phyloP scores from a whole-genome alignment of 2,888 invertebrate species.

The Hypselothyrea guttata region DNA sequence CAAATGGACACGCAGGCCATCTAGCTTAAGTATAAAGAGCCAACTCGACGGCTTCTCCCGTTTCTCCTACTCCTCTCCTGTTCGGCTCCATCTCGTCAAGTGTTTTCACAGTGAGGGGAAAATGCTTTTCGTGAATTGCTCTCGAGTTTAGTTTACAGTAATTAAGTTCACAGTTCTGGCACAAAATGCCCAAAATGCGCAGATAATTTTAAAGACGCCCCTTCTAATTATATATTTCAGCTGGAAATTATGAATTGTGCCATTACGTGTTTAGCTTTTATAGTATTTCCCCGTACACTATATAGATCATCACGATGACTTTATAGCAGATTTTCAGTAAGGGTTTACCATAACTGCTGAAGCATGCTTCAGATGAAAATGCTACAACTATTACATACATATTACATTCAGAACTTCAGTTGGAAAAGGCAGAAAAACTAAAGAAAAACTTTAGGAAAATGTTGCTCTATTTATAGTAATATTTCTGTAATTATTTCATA shows the following conservation, averaged over 20 bases:
- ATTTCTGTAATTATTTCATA: too few relatives aligned
- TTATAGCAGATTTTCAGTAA: too few relatives aligned
- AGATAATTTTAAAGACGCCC: constrained; percentile 22
- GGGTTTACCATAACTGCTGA: too few relatives aligned
- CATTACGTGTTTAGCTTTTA: constrained; percentile 27
- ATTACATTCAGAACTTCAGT: too few relatives aligned
- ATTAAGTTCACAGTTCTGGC: constrained; percentile 46
- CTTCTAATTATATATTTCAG: constrained; percentile 7
- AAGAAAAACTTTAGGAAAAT: neutral
- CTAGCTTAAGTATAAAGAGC: constrained; percentile 11
- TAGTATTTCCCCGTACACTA: constrained; percentile 13
- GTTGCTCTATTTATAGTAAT: neutral
- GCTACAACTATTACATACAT: too few relatives aligned
- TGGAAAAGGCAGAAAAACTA: neutral
- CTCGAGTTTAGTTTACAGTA: constrained; percentile 44
- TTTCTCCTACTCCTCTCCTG: neutral
- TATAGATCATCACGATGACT: constrained; percentile 6
- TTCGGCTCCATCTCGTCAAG: neutral
- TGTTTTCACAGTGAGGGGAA: neutral
- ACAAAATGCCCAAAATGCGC: constrained; percentile 35
- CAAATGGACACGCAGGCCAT: constrained; percentile 48
- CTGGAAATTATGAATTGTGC: constrained; percentile 34
- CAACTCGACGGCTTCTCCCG: neutral
- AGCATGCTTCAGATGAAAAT: too few relatives aligned
- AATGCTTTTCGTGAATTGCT: constrained; percentile 7